These are phyloP conservation scores for Pao palembangensis DNA, from an alignment of 2,113 vertebrate species.

Conservation along the genomic window DNA sequence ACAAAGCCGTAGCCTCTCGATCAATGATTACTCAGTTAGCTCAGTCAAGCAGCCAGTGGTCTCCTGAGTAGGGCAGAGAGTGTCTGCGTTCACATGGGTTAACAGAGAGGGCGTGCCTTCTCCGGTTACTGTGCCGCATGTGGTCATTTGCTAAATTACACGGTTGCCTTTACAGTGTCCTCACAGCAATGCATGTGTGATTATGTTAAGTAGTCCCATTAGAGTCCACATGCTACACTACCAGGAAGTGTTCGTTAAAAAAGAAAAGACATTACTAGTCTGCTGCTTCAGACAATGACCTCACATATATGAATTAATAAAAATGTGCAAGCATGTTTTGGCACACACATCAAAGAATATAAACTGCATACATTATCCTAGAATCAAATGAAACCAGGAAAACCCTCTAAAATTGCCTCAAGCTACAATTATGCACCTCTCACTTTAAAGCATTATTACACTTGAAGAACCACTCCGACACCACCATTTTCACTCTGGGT, in stretches of 20 bases:
- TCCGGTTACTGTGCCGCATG: constrained; percentile 55
- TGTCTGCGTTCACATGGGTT: constrained; percentile 61
- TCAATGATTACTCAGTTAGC: constrained; percentile 75
- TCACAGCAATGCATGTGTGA: constrained; percentile 18
- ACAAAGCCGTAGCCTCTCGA: constrained; percentile 62
- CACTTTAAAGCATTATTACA: constrained; percentile 14
- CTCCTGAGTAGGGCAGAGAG: constrained; percentile 50
- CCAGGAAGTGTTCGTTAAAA: neutral
- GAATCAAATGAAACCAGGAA: constrained; percentile 14
- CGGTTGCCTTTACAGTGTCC: constrained; percentile 15
- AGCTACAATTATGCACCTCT: constrained; percentile 9
- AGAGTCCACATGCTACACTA: constrained; percentile 1
- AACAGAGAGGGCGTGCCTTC: constrained; percentile 55
- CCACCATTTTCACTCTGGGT: constrained; percentile 29
- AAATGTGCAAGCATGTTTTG: neutral
- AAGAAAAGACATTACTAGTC: neutral
- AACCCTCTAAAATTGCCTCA: constrained; percentile 8
- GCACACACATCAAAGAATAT: neutral
- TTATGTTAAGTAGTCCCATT: constrained; percentile 21
- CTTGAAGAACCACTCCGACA: constrained; percentile 29
- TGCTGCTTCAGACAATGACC: neutral
- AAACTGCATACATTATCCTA: constrained; percentile 39
- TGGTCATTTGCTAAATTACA: constrained; percentile 46
- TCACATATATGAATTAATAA: neutral
- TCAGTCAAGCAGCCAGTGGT: constrained; percentile 59